Conservation (phyloP, 2,113 vertebrate species). For the Lophura nycthemera region DNA sequence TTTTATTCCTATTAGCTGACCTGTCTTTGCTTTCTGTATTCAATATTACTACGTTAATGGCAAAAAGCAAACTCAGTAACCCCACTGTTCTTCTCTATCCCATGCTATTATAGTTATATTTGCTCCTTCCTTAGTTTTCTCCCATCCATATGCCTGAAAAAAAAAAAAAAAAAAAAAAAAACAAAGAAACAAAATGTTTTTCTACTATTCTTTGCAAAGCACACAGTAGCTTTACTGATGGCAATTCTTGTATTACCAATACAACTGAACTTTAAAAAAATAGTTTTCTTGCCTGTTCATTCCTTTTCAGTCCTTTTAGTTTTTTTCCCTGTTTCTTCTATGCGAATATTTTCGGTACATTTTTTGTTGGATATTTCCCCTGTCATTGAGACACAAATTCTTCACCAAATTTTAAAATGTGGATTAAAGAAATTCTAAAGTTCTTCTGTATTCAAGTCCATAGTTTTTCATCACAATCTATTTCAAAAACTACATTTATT, state of each 20-base stretch:
- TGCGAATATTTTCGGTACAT: neutral
- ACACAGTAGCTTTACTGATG: neutral
- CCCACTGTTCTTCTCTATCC: neutral
- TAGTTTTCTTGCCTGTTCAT: neutral
- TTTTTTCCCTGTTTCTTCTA: neutral
- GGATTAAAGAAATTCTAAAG: neutral
- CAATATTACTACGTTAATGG: neutral
- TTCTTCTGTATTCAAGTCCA: neutral
- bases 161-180: neutral
- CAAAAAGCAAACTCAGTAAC: neutral
- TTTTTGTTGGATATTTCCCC: neutral
- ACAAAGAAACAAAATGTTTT: accelerated
- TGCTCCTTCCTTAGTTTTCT: neutral
- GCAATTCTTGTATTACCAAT: neutral
- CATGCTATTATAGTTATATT: neutral
- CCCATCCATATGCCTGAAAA: neutral
- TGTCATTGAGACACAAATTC: neutral
- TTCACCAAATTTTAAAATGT: neutral
- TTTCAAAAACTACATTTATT: neutral
- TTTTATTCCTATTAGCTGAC: neutral
- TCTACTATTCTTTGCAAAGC: neutral
- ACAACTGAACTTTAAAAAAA: neutral
- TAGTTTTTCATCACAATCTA: neutral
- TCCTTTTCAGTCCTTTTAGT: neutral
- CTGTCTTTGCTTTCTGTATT: neutral